Percentiles rank a stretch among this genome's conserved stretches.
Evolutionary conservation across 2,797 vertebrate genomes (phyloP).

Genomic region (Sebastes trivittatus): DNA sequence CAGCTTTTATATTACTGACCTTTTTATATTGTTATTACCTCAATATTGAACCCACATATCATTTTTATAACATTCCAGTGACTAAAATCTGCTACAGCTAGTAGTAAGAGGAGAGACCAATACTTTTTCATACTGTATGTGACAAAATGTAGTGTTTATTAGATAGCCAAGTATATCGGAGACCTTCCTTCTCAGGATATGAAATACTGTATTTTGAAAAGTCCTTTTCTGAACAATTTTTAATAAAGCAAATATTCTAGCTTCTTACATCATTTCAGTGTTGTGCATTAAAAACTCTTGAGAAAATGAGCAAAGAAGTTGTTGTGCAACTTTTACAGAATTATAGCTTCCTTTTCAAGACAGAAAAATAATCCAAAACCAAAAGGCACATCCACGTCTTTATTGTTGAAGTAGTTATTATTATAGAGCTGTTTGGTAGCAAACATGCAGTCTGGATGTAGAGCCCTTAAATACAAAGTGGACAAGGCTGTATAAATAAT

Average conservation of each 20-base stretch:
- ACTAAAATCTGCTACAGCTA: not conserved
- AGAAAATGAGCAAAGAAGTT: not conserved
- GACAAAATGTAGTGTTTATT: not conserved
- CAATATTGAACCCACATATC: constrained; percentile 12
- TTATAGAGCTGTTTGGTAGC: constrained; percentile 83
- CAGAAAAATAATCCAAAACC: constrained; percentile 64
- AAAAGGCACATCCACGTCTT: constrained; percentile 85
- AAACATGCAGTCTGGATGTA: constrained; percentile 91
- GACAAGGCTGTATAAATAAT: constrained; percentile 91
- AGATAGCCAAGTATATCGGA: not conserved
- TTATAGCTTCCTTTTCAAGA: not conserved
- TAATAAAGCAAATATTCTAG: constrained; percentile 55
- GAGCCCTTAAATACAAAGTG: constrained; percentile 90
- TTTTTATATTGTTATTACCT: constrained; percentile 39
- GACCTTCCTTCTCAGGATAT: constrained; percentile 31
- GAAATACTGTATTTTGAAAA: constrained; percentile 38
- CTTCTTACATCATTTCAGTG: constrained; percentile 5
- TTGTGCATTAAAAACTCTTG: not conserved
- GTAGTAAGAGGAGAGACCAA: constrained; percentile 1
- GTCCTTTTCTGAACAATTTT: constrained; percentile 22
- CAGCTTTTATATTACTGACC: constrained; percentile 7
- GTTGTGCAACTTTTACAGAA: not conserved
- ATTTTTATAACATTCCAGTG: constrained; percentile 40
- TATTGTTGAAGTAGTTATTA: constrained; percentile 88
- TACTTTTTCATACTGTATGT: not conserved